Evolutionary conservation across 2,113 vertebrate genomes (phyloP), one percentile per base, ranked within the genome.

Genomic region (Trichechus manatus): DNA sequence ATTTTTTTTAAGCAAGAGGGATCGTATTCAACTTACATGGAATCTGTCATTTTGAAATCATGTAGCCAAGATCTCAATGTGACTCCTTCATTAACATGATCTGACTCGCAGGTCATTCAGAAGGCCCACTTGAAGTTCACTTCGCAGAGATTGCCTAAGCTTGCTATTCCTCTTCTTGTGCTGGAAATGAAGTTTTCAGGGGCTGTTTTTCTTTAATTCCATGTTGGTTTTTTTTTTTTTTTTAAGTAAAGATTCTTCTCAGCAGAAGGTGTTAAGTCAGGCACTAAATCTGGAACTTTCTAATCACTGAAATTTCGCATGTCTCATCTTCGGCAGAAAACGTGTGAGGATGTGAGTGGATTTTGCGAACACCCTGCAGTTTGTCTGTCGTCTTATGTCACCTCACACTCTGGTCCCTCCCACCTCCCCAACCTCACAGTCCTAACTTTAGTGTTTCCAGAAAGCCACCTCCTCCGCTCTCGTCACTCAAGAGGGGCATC

Each of bases 261-360:
- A 1, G 44, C 93, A 95, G 92, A 87, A 93, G 93, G 96, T 97
- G 96, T 92, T 95, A 87, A 90, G 29, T 82, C 84, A 36, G 80
- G 64, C 80, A 63, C 96, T 96, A 97, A 97, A 97, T 97, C 84
- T 23, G 77, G 92, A 81, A 42, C 29, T 7, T 39, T 91, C 75
- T 72, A 15, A 83, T 50, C 75, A 4, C 83, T 78, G 95, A 97
- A 78, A 44, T 70, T 84, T 80, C 63, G 61, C 93, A 85, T 56
- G 66, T 90, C 90, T 86, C 44, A 5, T 93, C 79, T 61, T 64
- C 5, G 77, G 70, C 94, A 89, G 93, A 23, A 89, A 91, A 90
- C 0, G 89, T 91, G 95, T 44, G 82, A 96, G 61, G 66, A 36
- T 4, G 78, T 0, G 33, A 61, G 50, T 23, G 44, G 2, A 9